Evolutionary conservation across 2,113 vertebrate species (phyloP).

Genomic region (Oryzias celebensis): DNA sequence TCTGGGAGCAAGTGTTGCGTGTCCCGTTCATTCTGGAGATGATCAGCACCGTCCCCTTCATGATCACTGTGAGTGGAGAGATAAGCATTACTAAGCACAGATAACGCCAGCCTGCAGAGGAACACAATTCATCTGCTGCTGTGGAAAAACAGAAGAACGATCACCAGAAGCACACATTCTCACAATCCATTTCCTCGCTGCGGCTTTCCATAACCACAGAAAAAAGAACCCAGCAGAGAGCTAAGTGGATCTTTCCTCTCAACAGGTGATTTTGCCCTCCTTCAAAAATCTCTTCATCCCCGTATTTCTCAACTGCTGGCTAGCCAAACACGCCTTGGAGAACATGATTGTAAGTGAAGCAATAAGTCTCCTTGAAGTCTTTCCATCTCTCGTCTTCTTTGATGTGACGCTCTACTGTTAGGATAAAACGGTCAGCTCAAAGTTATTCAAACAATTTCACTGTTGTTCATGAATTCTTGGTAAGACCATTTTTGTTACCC

Average conservation of each 20-base stretch:
- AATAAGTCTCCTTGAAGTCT: slow-evolving; percentile 4
- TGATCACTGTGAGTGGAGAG: slow-evolving; percentile 80
- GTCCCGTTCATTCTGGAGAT: slow-evolving; percentile 85
- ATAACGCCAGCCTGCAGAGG: slow-evolving; percentile 1
- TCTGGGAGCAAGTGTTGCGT: slow-evolving; percentile 84
- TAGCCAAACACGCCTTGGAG: slow-evolving; percentile 84
- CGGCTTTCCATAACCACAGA: slow-evolving; percentile 3
- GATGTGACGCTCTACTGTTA: slow-evolving; percentile 12
- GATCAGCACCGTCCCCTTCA: slow-evolving; percentile 83
- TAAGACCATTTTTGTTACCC: too few species aligned
- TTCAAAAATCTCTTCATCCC: slow-evolving; percentile 83
- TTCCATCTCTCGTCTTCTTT: slow-evolving; percentile 14
- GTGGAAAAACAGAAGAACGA: too few species aligned
- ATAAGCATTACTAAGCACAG: slow-evolving; percentile 20
- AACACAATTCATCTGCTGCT: too few species aligned
- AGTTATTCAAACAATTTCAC: too few species aligned
- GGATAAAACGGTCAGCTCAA: slow-evolving; percentile 22
- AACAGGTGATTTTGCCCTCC: slow-evolving; percentile 80
- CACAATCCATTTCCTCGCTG: neutral
- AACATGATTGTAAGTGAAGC: slow-evolving; percentile 84
- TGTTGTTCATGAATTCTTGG: neutral
- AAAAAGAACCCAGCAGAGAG: neutral
- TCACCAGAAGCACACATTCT: neutral
- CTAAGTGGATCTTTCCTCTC: slow-evolving; percentile 25
- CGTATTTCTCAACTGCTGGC: slow-evolving; percentile 86